Evolutionary conservation across 2,797 vertebrate species (phyloP), one percentile per base, ranked within the genome.

Genomic region (Tokudaia tokunoshimensis): DNA sequence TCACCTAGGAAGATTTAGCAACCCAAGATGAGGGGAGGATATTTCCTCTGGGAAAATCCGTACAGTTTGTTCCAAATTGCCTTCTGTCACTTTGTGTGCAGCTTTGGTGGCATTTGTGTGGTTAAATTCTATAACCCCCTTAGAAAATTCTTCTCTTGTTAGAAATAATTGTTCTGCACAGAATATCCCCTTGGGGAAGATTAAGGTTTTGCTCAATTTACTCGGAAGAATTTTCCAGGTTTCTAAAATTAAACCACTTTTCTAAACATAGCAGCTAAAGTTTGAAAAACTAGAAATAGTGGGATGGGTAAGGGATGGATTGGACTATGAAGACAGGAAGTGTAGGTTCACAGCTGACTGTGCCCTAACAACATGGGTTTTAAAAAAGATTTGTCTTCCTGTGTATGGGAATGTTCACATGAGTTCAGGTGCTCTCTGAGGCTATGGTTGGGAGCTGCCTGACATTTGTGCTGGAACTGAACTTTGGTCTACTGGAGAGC

Each of bases 191-290:
- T 95, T 96, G 96, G 96, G 98, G 98, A 97, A 97, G 96, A 97
- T 97, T 95, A 97, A 97, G 92, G 94, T 95, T 98, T 97, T 98
- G 98, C 97, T 98, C 95, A 89, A 96, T 97, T 98, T 97, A 96
- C 96, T 98, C 91, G 12, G 95, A 98, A 98, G 97, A 98, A 98
- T 98, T 97, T 98, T 95, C 82, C 96, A 97, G 91, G 89, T 97
- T 98, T 97, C 97, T 97, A 97, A 97, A 98, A 95, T 97, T 96
- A 98, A 98, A 96, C 96, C 97, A 86, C 89, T 96, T 98, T 96
- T 92, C 98, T 98, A 97, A 96, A 96, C 94, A 91, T 92, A 97
- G 97, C 96, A 95, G 92, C 94, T 91, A 59, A 97, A 93, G 93
- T 97, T 97, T 86, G 84, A 97, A 84, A 96, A 95, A 84, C 74